phyloP scores from a whole-genome alignment of 2,797 vertebrate genomes.

The Adrianichthys oophorus region DNA sequence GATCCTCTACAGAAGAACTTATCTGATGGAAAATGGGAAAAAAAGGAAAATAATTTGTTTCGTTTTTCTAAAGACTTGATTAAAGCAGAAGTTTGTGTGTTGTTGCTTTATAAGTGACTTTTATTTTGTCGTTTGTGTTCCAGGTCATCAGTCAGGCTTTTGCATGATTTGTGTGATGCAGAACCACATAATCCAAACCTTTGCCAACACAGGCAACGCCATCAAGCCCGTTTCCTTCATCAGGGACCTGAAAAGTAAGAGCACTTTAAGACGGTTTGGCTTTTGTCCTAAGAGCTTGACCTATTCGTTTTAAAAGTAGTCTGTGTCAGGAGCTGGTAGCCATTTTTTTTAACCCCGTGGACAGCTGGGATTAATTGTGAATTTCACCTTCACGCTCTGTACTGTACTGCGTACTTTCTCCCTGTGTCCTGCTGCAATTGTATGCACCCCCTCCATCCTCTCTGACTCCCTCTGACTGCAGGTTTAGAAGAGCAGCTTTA shows the following conservation, averaged over 20 bases:
- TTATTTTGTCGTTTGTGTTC: conserved; percentile 21
- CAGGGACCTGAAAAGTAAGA: conserved; percentile 94
- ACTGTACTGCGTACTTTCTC: conserved; percentile 18
- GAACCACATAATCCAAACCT: conserved; percentile 93
- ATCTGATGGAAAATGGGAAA: no score
- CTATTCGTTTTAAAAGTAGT: conserved; percentile 1
- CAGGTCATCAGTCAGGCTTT: conserved; percentile 92
- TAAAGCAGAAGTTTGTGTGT: neutral
- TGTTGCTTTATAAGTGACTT: neutral
- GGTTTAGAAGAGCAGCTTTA: conserved; percentile 61
- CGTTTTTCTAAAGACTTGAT: no score
- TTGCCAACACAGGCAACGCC: conserved; percentile 91
- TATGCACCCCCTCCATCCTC: conserved; percentile 46
- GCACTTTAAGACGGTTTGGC: neutral
- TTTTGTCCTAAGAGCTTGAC: conserved; percentile 9
- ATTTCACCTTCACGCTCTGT: conserved; percentile 45
- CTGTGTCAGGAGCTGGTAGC: conserved; percentile 12
- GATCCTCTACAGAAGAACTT: no score
- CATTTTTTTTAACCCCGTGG: conserved; percentile 1
- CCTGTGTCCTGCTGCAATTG: conserved; percentile 30
- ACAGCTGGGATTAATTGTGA: conserved; percentile 8
- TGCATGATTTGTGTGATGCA: conserved; percentile 99
- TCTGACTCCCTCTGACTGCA: conserved; percentile 75
- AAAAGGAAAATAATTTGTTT: no score
- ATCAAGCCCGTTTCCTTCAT: conserved; percentile 96